Percentiles rank a stretch among this genome's conserved stretches.
phyloP scores from a whole-genome alignment of 1,140 invertebrate species.

The Leucophenga varia region DNA sequence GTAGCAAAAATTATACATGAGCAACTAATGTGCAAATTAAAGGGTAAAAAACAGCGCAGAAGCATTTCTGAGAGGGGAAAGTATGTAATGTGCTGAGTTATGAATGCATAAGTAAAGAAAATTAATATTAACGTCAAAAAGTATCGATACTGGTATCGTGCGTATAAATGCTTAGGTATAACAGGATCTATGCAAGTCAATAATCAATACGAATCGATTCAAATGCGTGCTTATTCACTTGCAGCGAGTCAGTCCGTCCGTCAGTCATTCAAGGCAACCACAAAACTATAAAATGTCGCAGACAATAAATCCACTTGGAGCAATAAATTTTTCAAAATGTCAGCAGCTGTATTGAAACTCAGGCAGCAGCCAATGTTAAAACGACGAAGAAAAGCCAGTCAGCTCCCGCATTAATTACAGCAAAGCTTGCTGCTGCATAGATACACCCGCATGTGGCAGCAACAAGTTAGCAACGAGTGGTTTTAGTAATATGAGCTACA shows the following conservation, averaged over 20 bases:
- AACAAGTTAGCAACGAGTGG: background rate
- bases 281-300: slow-evolving; percentile 52
- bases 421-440: slow-evolving; percentile 5
- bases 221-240: too few relatives aligned
- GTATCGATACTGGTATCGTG: too few relatives aligned
- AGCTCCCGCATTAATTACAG: slow-evolving; percentile 53
- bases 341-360: slow-evolving; percentile 24
- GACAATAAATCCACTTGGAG: slow-evolving; percentile 52
- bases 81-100: too few relatives aligned
- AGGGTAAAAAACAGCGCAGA: slow-evolving; percentile 27
- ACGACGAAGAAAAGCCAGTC: background rate
- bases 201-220: too few relatives aligned
- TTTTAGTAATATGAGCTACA: too few relatives aligned
- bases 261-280: slow-evolving; percentile 25
- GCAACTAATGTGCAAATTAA: slow-evolving; percentile 52
- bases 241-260: slow-evolving; percentile 17
- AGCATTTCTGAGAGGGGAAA: too few relatives aligned
- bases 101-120: too few relatives aligned
- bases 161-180: too few relatives aligned
- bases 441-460: slow-evolving; percentile 12
- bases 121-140: too few relatives aligned
- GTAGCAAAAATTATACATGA: slow-evolving; percentile 54
- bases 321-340: slow-evolving; percentile 54
- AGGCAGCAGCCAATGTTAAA: too few relatives aligned
- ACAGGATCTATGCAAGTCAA: too few relatives aligned